Evolutionary conservation across 2,113 vertebrate species (phyloP), one percentile per base, ranked within the genome.

Genomic region (Galeopterus variegatus): DNA sequence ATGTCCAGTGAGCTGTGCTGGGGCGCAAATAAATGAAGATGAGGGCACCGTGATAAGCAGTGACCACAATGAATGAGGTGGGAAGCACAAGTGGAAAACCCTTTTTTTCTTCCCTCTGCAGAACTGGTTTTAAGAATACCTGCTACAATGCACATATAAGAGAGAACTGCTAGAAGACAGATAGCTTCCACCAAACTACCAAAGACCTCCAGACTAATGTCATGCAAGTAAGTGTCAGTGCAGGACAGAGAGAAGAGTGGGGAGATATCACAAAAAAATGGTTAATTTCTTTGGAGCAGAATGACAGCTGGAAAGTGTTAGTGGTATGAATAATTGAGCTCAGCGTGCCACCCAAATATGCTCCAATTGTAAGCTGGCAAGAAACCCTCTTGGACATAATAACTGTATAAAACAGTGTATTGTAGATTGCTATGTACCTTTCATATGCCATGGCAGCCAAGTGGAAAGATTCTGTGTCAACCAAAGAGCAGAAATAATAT

Each of bases 391-490:
- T 95, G 17, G 97, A 97, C 97, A 98, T 97, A 26, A 97, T 23
- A 8, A 76, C 82, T 1, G 36, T 88, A 3, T 92, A 95, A 6
- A 82, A 83, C 18, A 95, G 75, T 0, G 89, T 95, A 18, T 90
- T 98, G 28, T 95, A 97, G 58, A 97, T 97, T 14, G 97, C 96
- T 75, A 94, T 85, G 1, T 97, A 95, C 2, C 60, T 19, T 64
- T 98, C 98, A 73, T 98, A 98, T 67, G 97, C 96, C 97, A 97
- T 98, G 80, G 83, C 97, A 24, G 97, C 89, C 69, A 97, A 83
- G 11, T 98, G 93, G n/a, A 97, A 97, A 84, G 96, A 97, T 67
- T 98, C 98, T 6, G 96, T 93, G 31, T 95, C 97, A 58, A 97
- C 95, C 52, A 98, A 83, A 81, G 52, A 97, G 77, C 94, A 97